Evolutionary conservation across 2,113 vertebrate genomes (phyloP), one percentile per base, ranked within the genome.

Genomic region (Columbina picui): DNA sequence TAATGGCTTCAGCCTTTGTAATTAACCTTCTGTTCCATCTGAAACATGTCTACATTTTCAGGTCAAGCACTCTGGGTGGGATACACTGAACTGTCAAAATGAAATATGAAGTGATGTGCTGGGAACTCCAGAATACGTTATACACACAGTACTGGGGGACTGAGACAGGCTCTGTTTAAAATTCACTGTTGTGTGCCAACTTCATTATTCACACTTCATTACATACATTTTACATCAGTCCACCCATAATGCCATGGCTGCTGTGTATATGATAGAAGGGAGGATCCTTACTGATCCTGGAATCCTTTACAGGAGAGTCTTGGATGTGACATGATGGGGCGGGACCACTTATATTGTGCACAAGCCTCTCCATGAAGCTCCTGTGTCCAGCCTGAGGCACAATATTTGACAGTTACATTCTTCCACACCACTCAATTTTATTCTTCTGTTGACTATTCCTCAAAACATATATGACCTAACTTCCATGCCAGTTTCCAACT

Each of bases 1-100:
- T 97, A 97, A 96, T 65, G 43, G 43, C 79, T 89, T 97, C 70
- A 74, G 27, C 65, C 84, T 90, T 96, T 76, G 71, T 98, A 97
- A 97, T 97, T 97, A 97, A 94, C 92, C 93, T 97, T 70, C 78
- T 96, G 32, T 95, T 97, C 97, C 88, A 76, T 93, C 83, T 97
- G 95, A 97, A 94, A 95, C 94, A 92, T 97, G 90, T 84, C 96
- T 95, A 79, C 64, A 47, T 95, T 94, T 94, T 92, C 81, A 80
- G 89, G 90, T 96, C 82, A 92, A 79, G 78, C 57, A 34, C 79
- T 95, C 81, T n/a, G 73, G 30, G 60, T 91, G 94, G 36, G 55
- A 68, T 80, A 90, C 77, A 68, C 84, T 94, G 74, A 90, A 90
- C 71, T 90, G 82, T 95, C 91, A 96, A 85, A 96, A 97, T 96